A percentile compares a stretch with the other conserved stretches of the same genome.
phyloP scores from a whole-genome alignment of 2,888 invertebrate species.

The Leptarthrus brevirostris region DNA sequence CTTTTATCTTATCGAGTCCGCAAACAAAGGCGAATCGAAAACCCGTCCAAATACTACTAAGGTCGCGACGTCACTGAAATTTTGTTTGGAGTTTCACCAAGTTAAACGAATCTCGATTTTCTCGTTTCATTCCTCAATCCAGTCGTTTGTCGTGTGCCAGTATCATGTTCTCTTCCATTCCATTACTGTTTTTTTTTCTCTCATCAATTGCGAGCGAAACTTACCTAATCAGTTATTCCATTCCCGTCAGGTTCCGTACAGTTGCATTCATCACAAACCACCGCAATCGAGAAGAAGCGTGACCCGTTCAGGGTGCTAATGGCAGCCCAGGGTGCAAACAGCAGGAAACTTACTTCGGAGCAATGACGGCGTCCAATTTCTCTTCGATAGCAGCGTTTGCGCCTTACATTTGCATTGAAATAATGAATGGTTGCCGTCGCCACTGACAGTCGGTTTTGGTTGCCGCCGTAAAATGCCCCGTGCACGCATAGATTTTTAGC shows the following conservation, averaged over 20 bases:
- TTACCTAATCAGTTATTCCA: no score
- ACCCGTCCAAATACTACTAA: not conserved
- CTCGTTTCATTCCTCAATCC: constrained; percentile 12
- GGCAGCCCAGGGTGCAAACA: not conserved
- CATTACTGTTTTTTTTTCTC: no score
- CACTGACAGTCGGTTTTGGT: no score
- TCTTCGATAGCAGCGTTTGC: not conserved
- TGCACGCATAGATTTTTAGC: no score
- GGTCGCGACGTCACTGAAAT: constrained; percentile 37
- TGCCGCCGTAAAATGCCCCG: no score
- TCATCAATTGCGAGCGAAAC: no score
- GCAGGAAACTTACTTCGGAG: not conserved
- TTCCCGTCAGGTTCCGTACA: no score
- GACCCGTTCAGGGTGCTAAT: not conserved
- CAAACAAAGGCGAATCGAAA: not conserved
- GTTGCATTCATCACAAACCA: no score
- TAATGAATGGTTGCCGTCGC: no score
- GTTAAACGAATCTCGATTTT: not conserved
- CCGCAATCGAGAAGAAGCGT: not conserved
- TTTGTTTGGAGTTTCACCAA: not conserved
- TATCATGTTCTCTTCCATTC: no score
- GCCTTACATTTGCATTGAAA: no score
- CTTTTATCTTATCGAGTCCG: not conserved
- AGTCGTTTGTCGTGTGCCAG: no score
- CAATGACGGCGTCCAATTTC: not conserved